Base-by-base conservation (phyloP, 2,888 invertebrate genomes). In the Hylaea fasciaria region DNA sequence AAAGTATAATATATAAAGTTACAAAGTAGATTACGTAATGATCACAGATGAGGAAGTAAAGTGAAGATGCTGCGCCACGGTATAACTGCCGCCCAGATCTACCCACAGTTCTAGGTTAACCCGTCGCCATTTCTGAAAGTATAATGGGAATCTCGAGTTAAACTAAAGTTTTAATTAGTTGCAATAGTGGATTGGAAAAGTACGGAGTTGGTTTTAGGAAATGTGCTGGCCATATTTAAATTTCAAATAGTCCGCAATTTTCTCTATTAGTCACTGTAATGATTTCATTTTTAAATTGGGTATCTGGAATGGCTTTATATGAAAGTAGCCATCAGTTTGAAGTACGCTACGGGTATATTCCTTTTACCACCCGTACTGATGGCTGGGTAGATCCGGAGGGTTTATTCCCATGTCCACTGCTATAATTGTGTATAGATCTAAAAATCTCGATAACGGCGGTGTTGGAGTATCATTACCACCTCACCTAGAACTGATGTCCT, bases 141-240 rank as follows among this genome's bases (percentile, higher is more conserved):
- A 89, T 88, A 90, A 90, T 89, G 86, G 84, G 83, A 85, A 84
- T 85, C 86, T 84, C 83, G 85, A 83, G 86, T 89, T 88, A 82
- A 86, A 86, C 82, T 85, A 86, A 89, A 91, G 90, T 91, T 90
- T 89, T 91, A 91, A 90, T 90, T 90, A 90, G 89, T 90, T 89
- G 85, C 86, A 87, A 89, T 87, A 87, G 86, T 85, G 82, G 84
- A 87, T 88, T 81, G 83, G 86, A 82, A 85, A 82, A 82, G 83
- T 80, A 79, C 69, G 72, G 65, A 70, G 68, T 74, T 66, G 76
- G 71, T 76, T 78, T 83, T 81, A 73, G 75, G 72, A 72, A 78
- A 78, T 73, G 66, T 74, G 79, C 67, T 65, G 55, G 72, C 73
- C 72, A 74, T 75, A 83, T 86, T 85, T 82, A 79, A 82, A 83